These are phyloP conservation scores for Poecilia wingei DNA, from an alignment of 2,797 vertebrate species.

Conservation along the genomic window DNA sequence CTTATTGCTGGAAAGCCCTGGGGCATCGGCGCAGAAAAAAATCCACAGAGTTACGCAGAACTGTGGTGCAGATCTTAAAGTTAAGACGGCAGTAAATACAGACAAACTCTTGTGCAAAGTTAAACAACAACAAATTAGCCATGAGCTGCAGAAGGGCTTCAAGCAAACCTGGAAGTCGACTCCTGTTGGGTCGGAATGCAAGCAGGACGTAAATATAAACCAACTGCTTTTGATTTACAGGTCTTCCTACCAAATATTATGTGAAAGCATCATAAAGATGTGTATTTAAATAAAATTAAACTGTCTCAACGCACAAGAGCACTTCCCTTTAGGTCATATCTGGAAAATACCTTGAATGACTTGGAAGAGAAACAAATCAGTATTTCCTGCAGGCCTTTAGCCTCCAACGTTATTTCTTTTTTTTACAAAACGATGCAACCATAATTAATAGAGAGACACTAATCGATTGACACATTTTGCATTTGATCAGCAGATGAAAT, in stretches of 20 bases:
- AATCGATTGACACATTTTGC: background rate
- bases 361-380: background rate
- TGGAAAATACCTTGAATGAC: background rate
- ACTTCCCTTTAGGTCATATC: background rate
- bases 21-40: slow-evolving; percentile 55
- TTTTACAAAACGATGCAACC: background rate
- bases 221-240: background rate
- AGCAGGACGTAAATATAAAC: background rate
- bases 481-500: background rate
- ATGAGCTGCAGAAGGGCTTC: slow-evolving; percentile 34
- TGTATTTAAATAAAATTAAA: background rate
- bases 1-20: slow-evolving; percentile 63
- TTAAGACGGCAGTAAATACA: slow-evolving; percentile 55
- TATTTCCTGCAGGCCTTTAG: background rate
- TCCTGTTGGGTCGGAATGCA: slow-evolving; percentile 15
- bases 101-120: slow-evolving; percentile 45
- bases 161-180: slow-evolving; percentile 34
- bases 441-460: background rate
- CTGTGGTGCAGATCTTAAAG: slow-evolving; percentile 49
- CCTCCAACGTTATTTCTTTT: background rate
- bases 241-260: background rate
- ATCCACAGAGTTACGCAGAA: slow-evolving; percentile 40
- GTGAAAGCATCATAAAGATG: background rate
- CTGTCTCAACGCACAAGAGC: background rate
- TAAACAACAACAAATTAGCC: slow-evolving; percentile 53